phyloP scores from a whole-genome alignment of 2,888 invertebrate genomes.

The Colostygia pectinataria region DNA sequence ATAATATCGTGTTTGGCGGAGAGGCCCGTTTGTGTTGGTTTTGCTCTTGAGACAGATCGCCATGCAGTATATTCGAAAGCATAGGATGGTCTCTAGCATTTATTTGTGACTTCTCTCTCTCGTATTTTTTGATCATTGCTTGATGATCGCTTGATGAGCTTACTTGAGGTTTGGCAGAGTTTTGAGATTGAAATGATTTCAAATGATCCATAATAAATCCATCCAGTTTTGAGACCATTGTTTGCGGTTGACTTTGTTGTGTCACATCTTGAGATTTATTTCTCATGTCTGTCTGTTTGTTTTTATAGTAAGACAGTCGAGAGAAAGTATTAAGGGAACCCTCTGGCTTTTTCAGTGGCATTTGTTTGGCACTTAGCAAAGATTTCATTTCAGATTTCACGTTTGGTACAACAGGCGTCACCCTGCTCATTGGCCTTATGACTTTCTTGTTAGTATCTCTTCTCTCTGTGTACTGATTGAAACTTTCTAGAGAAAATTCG shows the following conservation, averaged over 20 bases:
- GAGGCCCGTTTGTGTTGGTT: neutral
- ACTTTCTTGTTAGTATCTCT: slow-evolving; percentile 37
- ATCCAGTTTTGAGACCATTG: slow-evolving; percentile 27
- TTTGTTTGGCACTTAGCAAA: slow-evolving; percentile 57
- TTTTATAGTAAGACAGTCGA: slow-evolving; percentile 71
- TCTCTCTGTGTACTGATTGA: slow-evolving; percentile 10
- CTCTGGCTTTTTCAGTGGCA: slow-evolving; percentile 55
- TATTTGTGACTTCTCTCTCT: neutral
- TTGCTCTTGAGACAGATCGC: slow-evolving; percentile 14
- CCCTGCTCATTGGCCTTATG: slow-evolving; percentile 37
- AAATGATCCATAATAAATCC: slow-evolving; percentile 30
- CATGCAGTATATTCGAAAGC: slow-evolving; percentile 19
- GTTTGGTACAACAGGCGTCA: slow-evolving; percentile 39
- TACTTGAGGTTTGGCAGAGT: slow-evolving; percentile 1
- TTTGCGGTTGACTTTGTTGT: slow-evolving; percentile 6
- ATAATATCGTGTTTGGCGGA: slow-evolving; percentile 30
- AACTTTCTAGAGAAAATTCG: slow-evolving; percentile 44
- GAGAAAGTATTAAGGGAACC: slow-evolving; percentile 69
- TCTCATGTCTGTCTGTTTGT: slow-evolving; percentile 57
- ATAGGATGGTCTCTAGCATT: slow-evolving; percentile 26
- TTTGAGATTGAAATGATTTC: slow-evolving; percentile 2
- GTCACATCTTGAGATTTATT: slow-evolving; percentile 27
- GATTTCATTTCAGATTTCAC: slow-evolving; percentile 38
- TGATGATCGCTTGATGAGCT: slow-evolving; percentile 1
- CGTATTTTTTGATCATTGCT: neutral